Conservation (phyloP, 2,888 invertebrate species). For the Oscheius onirici region DNA sequence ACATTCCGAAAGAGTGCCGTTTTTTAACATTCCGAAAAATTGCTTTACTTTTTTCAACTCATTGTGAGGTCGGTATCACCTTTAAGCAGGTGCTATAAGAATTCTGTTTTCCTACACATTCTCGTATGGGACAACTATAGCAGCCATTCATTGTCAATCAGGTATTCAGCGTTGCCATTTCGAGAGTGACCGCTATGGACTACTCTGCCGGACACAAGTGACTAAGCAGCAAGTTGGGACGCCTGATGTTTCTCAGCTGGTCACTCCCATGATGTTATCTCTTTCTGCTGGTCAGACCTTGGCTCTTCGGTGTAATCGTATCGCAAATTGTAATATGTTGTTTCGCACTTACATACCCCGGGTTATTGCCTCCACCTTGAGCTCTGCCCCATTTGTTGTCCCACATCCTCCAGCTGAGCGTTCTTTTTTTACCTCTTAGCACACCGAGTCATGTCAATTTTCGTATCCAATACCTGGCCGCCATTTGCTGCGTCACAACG, state of each 20-base stretch:
- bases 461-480: slow-evolving; percentile 2
- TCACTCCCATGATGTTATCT: neutral
- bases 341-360: slow-evolving; percentile 14
- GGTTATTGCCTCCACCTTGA: slow-evolving; percentile 7
- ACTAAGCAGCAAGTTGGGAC: no score
- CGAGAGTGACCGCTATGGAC: neutral
- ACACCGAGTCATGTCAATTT: neutral
- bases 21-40: neutral
- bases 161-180: slow-evolving; percentile 3
- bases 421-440: neutral
- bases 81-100: no score
- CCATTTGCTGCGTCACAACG: neutral
- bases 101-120: no score
- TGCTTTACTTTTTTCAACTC: neutral
- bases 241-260: neutral
- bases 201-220: neutral
- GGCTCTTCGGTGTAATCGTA: slow-evolving; percentile 27
- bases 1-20: no score
- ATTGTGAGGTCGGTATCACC: neutral
- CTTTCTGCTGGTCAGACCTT: neutral
- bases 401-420: slow-evolving; percentile 5
- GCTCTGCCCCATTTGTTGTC: slow-evolving; percentile 22
- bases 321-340: slow-evolving; percentile 24
- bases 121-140: no score
- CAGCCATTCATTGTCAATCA: slow-evolving; percentile 12